Evolutionary conservation across 2,797 vertebrate species (phyloP).

Genomic region (Galagoides demidoff): DNA sequence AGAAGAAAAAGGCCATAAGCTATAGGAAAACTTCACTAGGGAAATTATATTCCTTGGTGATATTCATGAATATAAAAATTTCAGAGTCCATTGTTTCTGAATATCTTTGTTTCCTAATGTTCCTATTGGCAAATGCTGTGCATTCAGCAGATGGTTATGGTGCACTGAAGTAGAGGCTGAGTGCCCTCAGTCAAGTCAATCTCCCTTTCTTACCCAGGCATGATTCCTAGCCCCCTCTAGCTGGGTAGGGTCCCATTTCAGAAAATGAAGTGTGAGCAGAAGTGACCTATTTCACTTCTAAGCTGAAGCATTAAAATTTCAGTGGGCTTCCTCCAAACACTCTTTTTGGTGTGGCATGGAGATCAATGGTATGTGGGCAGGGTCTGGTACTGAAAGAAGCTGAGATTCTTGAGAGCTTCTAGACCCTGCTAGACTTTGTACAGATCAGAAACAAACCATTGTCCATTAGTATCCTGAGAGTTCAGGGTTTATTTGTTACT

Average conservation of each 20-base stretch:
- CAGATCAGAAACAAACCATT: neutral
- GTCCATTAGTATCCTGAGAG: neutral
- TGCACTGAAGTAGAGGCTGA: neutral
- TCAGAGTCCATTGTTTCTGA: neutral
- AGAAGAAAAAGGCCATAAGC: neutral
- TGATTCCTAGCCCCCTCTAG: neutral
- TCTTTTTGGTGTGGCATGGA: neutral
- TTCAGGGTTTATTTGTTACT: neutral
- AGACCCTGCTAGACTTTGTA: neutral
- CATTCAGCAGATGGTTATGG: accelerated
- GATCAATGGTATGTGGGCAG: accelerated
- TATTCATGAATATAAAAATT: neutral
- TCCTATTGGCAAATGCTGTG: neutral
- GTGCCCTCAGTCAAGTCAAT: accelerated
- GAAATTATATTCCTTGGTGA: neutral
- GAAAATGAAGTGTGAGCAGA: neutral
- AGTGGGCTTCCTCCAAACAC: accelerated
- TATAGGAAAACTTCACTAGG: neutral
- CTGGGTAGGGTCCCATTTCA: too few species aligned
- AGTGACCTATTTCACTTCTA: neutral
- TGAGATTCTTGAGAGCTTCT: neutral
- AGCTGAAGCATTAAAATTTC: neutral
- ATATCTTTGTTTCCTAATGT: too few species aligned
- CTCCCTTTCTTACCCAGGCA: too few species aligned
- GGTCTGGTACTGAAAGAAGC: neutral